These are phyloP conservation scores for Chrysodeixis includens DNA, from an alignment of 2,888 invertebrate species.

Conservation along the genomic window DNA sequence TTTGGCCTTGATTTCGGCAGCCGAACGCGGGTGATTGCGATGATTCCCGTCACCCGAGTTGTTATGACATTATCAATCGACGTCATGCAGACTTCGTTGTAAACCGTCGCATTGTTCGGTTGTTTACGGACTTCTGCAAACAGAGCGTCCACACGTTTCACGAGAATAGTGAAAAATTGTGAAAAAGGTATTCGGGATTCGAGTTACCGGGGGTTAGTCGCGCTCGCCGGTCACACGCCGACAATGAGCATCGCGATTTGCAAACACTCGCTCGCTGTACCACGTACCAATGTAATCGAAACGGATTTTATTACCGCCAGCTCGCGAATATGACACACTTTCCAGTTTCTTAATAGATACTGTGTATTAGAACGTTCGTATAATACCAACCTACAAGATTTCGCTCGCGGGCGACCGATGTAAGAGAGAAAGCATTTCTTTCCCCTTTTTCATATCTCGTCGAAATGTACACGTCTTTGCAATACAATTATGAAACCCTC, in stretches of 20 bases:
- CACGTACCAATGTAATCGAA: conserved; percentile 62
- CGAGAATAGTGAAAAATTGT: conserved; percentile 59
- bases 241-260: conserved; percentile 53
- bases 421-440: conserved; percentile 38
- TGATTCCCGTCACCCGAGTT: conserved; percentile 41
- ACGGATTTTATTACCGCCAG: conserved; percentile 65
- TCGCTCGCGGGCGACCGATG: conserved; percentile 35
- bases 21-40: conserved; percentile 43
- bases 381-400: conserved; percentile 34
- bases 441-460: conserved; percentile 37
- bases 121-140: conserved; percentile 43
- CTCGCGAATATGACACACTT: conserved; percentile 65
- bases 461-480: conserved; percentile 32
- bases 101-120: conserved; percentile 35
- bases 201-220: conserved; percentile 63
- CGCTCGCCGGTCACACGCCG: conserved; percentile 42
- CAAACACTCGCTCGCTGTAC: conserved; percentile 55
- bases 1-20: conserved; percentile 32
- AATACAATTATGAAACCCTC: conserved; percentile 45
- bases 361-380: conserved; percentile 54
- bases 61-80: conserved; percentile 51
- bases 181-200: conserved; percentile 67
- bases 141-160: conserved; percentile 56
- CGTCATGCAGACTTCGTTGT: conserved; percentile 23
- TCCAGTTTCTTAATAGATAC: conserved; percentile 65